These are phyloP conservation scores for Pagetopsis macropterus DNA, from an alignment of 2,797 vertebrate genomes.

Conservation along the genomic window DNA sequence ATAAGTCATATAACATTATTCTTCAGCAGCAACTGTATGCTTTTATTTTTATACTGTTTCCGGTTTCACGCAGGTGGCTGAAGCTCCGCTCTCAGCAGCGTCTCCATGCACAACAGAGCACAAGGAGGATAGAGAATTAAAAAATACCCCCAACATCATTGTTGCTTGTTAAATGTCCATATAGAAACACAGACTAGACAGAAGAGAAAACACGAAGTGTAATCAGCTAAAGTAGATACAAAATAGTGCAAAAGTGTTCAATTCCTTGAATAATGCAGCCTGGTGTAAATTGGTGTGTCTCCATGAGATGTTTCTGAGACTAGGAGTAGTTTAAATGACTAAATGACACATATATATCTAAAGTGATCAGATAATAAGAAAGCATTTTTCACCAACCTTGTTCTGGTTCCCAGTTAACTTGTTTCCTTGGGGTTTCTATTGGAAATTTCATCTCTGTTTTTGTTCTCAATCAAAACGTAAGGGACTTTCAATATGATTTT, in stretches of 20 bases:
- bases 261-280: not conserved
- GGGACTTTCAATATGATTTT: constrained; percentile 58
- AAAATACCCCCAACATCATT: constrained; percentile 35
- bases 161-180: constrained; percentile 6
- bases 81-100: constrained; percentile 26
- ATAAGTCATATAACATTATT: not conserved
- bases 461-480: constrained; percentile 72
- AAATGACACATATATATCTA: not conserved
- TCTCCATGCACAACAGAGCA: constrained; percentile 49
- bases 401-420: constrained; percentile 95
- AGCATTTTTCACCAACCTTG: constrained; percentile 89
- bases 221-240: not conserved
- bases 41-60: constrained; percentile 33
- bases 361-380: constrained; percentile 21
- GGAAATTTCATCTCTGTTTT: constrained; percentile 98
- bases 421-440: constrained; percentile 95
- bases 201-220: not conserved
- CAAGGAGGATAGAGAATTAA: constrained; percentile 52
- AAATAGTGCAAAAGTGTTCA: not conserved
- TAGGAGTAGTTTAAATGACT: constrained; percentile 4
- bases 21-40: not conserved
- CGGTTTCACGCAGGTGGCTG: not conserved
- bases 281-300: constrained; percentile 17
- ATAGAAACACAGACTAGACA: constrained; percentile 1
- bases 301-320: constrained; percentile 16